Base-by-base conservation (phyloP, 2,797 vertebrate species). In the Pachyuromys duprasi region DNA sequence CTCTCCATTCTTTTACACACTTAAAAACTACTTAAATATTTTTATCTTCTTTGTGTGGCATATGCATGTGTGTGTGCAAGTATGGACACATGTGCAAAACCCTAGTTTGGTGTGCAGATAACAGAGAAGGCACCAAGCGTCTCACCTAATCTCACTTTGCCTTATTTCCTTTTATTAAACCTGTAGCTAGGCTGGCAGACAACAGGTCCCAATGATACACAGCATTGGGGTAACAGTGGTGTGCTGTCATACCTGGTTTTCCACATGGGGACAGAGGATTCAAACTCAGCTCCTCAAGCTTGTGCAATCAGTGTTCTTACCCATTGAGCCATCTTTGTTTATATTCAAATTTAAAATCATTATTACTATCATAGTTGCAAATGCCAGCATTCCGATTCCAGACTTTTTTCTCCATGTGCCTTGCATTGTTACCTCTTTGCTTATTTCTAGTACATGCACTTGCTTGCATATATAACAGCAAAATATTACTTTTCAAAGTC, bases 151-250 rank as follows among this genome's bases (percentile, higher is more conserved):
- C 63, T 36, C 65, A 65, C 15, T 53, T 45, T 45, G 63, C 45
- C 20, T 17, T 22, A 15, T 86, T 69, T 53, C 63, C 5, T 53
- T 7, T 17, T 53, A 36, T 9, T 36, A n/a, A n/a, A 15, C 13
- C 45, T 28, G 63, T 12, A 45, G 33, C 6, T 53, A 69, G 31
- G 12, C 20, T 49, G 24, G 45, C 3, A n/a, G 3, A 5, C 65
- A n/a, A 11, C 3, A 49, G 20, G 14, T 4, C 13, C 12, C 20
- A 20, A 26, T 1, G 2, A n/a, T 15, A 5, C 18, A 8, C 3
- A 33, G 3, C 33, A 6, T 49, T 84, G 17, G 13, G 28, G 31
- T 49, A 24, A 67, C 28, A n/a, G 4, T 39, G 2, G 6, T 49
- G 0, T 67, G 31, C 24, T 63, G 28, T 15, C 80, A 62, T 36